phyloP scores from a whole-genome alignment of 2,113 vertebrate species.

The Ptilonorhynchus violaceus region DNA sequence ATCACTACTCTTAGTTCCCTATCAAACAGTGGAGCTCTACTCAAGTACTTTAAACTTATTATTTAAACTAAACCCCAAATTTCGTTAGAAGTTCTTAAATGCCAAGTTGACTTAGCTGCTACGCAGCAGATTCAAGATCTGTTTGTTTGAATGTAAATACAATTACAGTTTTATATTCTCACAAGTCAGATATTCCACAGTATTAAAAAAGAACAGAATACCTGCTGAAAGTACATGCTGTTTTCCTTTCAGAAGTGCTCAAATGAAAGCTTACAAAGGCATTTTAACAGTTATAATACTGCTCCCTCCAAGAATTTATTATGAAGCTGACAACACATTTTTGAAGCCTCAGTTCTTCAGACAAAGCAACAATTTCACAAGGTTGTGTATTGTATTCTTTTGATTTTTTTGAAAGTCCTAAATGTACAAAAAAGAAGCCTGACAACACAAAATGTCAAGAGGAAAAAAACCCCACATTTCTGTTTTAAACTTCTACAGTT shows the following conservation, averaged over 20 bases:
- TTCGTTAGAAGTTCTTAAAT: neutral
- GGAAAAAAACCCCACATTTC: rapidly evolving
- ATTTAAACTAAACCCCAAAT: neutral
- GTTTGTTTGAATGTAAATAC: neutral
- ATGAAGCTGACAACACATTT: slow-evolving; percentile 8
- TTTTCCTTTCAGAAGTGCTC: neutral
- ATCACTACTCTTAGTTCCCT: neutral
- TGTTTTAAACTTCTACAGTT: neutral
- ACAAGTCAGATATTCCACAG: neutral
- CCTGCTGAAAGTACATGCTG: neutral
- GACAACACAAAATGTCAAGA: neutral
- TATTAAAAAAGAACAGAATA: neutral
- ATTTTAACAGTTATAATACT: neutral
- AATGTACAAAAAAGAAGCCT: neutral
- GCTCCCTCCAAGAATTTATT: neutral
- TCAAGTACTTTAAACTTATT: neutral
- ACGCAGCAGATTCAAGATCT: neutral
- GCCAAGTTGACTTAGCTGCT: neutral
- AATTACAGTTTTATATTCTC: neutral
- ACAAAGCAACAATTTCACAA: neutral
- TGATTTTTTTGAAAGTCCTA: neutral
- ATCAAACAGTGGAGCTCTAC: neutral
- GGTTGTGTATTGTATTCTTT: neutral
- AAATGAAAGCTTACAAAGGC: slow-evolving; percentile 9
- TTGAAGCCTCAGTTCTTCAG: neutral